Evolutionary conservation across 2,797 vertebrate species (phyloP).

Genomic region (Rhynchonycteris naso): DNA sequence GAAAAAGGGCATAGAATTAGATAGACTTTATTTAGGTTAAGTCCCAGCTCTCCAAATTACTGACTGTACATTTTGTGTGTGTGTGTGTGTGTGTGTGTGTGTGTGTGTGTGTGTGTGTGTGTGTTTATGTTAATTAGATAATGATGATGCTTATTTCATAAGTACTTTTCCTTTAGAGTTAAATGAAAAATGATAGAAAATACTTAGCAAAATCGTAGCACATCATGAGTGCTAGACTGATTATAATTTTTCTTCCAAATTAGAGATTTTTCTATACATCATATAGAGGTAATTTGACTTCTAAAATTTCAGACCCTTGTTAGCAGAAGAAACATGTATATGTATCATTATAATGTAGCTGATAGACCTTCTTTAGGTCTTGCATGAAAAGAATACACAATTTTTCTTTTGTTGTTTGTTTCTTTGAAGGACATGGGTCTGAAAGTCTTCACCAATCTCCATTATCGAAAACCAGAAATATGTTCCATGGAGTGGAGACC

Average conservation of each 20-base stretch:
- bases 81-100: not conserved
- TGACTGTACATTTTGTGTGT: too few relatives aligned
- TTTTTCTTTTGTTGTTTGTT: slow-evolving; percentile 44
- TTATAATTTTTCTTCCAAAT: slow-evolving; percentile 23
- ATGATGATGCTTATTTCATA: not conserved
- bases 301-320: not conserved
- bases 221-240: not conserved
- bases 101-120: not conserved
- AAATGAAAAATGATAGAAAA: not conserved
- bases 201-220: not conserved
- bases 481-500: slow-evolving; percentile 57
- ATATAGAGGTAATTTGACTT: not conserved
- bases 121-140: not conserved
- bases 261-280: not conserved
- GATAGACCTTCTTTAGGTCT: not conserved
- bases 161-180: not conserved
- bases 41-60: not conserved
- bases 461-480: slow-evolving; percentile 82
- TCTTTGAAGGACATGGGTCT: slow-evolving; percentile 83
- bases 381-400: not conserved
- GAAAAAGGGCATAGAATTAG: not conserved
- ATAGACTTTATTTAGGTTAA: not conserved
- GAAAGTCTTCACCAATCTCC: slow-evolving; percentile 85
- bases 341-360: not conserved
- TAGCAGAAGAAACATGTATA: not conserved